Base-by-base conservation (phyloP, 2,888 invertebrate species). In the Eilema caniola region DNA sequence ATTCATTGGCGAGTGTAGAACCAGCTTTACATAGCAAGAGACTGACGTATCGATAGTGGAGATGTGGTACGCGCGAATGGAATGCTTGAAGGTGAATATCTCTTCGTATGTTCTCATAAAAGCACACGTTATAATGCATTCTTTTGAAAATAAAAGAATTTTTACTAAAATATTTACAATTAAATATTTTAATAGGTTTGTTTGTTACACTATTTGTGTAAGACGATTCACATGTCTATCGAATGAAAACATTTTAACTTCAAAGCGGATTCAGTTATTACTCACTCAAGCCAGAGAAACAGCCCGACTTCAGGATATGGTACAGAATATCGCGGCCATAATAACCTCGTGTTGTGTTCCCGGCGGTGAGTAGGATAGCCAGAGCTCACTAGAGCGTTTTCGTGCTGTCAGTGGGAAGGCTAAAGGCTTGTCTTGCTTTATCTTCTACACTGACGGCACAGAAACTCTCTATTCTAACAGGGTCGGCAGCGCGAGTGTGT, bases 31-130 rank as follows among this genome's bases (percentile, higher is more conserved):
- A 41, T 62, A 62, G 62, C 28, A 47, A 12, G 28, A 53, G 7
- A 25, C 28, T 64, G 64, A 64, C 64, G 53, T 64, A 64, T 31
- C 64, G 28, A 64, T 25, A 28, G 20, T 28, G 53, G 53, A 28
- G 64, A 64, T 64, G 64, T 53, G 53, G 20, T 53, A 25, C 41
- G 25, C n/a, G 7, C 28, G 47, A 37, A 53, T n/a, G 28, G 28
- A n/a, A 47, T 53, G 47, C n/a, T 14, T 28, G 28, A 64, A 64
- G 28, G 25, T 64, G n/a, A 14, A 31, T 53, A 25, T 14, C 31
- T 64, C 20, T 28, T 25, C 23, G 28, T 20, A n/a, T 64, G 16
- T 53, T 47, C 41, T 20, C 25, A 59, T 59, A 28, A 47, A 25
- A 24, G 41, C 16, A 41, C 10, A 8, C 16, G 8, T 62, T 37